These are phyloP conservation scores for Mus spretus DNA, from an alignment of 2,797 vertebrate species.

Conservation along the genomic window DNA sequence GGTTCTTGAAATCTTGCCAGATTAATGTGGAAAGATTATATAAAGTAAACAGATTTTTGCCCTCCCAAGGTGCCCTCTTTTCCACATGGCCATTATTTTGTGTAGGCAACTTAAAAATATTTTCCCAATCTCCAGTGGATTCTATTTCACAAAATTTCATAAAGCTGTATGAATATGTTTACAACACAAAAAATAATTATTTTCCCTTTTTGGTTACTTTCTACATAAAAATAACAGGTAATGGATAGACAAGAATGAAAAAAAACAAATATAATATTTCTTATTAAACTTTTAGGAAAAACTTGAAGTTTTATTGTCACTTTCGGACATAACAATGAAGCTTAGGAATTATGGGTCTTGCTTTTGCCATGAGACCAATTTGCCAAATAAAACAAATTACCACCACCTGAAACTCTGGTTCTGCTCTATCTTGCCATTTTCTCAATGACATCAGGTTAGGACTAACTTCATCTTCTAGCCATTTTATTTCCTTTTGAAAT, in stretches of 20 bases:
- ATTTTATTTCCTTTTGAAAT: neutral
- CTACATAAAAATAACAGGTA: neutral
- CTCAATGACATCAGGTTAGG: constrained; percentile 35
- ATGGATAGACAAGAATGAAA: neutral
- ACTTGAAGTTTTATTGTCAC: neutral
- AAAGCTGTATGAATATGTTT: neutral
- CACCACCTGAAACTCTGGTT: constrained; percentile 38
- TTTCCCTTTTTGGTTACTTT: neutral
- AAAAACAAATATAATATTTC: constrained; percentile 28
- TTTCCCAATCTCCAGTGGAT: neutral
- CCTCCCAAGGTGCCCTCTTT: constrained; percentile 64
- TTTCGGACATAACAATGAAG: constrained; percentile 16
- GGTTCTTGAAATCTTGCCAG: constrained; percentile 63
- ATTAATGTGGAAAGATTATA: constrained; percentile 48
- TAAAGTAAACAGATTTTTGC: constrained; percentile 63
- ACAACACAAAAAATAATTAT: neutral
- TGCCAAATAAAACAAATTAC: constrained; percentile 43
- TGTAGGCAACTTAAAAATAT: neutral
- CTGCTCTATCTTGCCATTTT: constrained; percentile 25
- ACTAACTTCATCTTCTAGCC: neutral
- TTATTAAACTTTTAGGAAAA: constrained; percentile 13
- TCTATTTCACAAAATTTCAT: constrained; percentile 38
- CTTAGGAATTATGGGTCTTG: neutral
- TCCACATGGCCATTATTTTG: constrained; percentile 47
- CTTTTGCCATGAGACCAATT: neutral